Base-by-base conservation (phyloP, 2,888 invertebrate species). In the Geotrupes spiniger region DNA sequence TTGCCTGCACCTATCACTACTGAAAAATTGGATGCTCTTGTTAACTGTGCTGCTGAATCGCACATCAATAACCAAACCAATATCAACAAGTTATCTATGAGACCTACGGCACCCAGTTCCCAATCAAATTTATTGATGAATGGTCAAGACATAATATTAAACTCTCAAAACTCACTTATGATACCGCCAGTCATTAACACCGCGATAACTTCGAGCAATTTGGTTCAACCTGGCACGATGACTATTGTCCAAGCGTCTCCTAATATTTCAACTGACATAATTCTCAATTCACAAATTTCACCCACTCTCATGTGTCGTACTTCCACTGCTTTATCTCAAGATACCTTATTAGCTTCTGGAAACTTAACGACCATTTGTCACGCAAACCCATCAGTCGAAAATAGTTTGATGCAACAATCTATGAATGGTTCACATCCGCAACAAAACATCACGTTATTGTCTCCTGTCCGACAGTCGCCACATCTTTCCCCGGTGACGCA, bases 251-350 rank as follows among this genome's bases (percentile, higher is more conserved):
- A 64, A 67, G 67, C 67, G 26, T 64, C 66, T 1, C 68, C 76
- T 3, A 71, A 73, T 61, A 69, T 78, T 6, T 72, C 79, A 1
- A 74, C 81, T 1, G 83, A 83, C 53, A 78, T 79, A 12, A 84
- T 84, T 51, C 73, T 84, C 54, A 81, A 76, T 70, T 74, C 81
- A 4, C 77, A 78, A 43, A 76, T 83, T 47, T 80, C 83, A 1
- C 83, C 83, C 0, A 78, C 78, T 55, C 70, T 84, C 67, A 77
- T 85, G 65, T 80, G 79, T 51, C 72, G 63, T 14, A 66, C 45
- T 42, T 53, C 62, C 2, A 12, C 56, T 2, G 42, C 53, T n/a
- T 46, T 64, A 16, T 56, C 58, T 31, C 67, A 60, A 50, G 66
- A 68, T 15, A 49, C 60, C 16, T 49, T 66, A 1, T 46, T 66